Base-by-base conservation (phyloP, 2,797 vertebrate genomes). In the Babyrousa celebensis region DNA sequence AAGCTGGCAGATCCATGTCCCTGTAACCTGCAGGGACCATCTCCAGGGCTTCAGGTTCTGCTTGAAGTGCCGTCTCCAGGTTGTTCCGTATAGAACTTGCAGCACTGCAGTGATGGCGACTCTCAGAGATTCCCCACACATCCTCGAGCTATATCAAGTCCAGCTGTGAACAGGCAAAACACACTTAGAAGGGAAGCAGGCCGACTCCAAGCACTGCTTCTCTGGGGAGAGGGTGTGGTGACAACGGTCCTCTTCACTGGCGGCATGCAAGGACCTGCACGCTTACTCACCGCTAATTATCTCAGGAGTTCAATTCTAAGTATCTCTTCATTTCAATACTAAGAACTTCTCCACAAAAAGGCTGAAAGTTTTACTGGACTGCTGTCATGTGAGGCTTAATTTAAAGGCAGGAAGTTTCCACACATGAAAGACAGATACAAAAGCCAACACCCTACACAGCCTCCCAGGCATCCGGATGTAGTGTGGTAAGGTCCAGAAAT, bases 101-200 rank as follows among this genome's bases (percentile, higher is more conserved):
- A 75, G 89, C 54, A 56, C 14, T 14, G 25, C 1, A n/a, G 74
- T 5, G 1, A 85, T 0, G 65, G 63, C 11, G 12, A 48, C 84
- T 62, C 70, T 17, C 32, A 16, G 0, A 0, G 77, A 52, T 25
- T 60, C 16, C 36, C 43, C 79, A 75, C 11, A 56, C 23, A 1
- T 63, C 20, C 91, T 52, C 1, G 10, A 8, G 70, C 99, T 98
- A 99, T 98, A 99, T 99, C 99, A 99, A 99, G 98, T 99, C 99
- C 98, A 99, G 98, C 99, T 99, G 98, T 84, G 99, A 98, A 98
- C 0, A 97, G 98, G 98, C 98, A 98, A 56, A 98, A 96, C 4
- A 89, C 1, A 86, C 93, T 98, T 75, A 84, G 85, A 96, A 97
- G 96, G 72, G 32, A 29, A 82, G 4, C 8, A 92, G 74, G 85